Conservation (phyloP, 2,797 vertebrate species). For the Gorsachius magnificus region DNA sequence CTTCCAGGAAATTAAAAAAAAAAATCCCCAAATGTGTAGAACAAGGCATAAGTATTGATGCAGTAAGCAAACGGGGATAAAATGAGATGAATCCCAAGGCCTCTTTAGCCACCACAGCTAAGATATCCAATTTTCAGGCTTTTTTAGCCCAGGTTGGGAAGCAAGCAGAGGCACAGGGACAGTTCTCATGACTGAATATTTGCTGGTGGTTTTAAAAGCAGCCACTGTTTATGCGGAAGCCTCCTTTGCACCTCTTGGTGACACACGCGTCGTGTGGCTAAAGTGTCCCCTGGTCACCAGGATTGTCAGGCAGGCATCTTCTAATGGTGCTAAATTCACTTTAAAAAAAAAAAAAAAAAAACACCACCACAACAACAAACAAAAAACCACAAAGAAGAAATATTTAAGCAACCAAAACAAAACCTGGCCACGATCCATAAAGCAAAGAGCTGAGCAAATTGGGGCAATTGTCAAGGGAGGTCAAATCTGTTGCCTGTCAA, state of each 20-base stretch:
- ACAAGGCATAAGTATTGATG: neutral
- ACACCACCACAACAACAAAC: neutral
- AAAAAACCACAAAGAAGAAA: neutral
- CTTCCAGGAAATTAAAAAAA: neutral
- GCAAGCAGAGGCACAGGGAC: neutral
- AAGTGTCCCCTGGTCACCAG: neutral
- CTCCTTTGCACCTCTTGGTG: neutral
- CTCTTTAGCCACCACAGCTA: neutral
- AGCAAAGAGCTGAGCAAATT: slow-evolving; percentile 45
- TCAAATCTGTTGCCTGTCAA: slow-evolving; percentile 51
- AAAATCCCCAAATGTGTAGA: neutral
- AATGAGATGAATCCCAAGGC: neutral
- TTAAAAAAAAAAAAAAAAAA: neutral
- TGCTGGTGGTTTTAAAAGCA: neutral
- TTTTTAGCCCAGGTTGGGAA: neutral
- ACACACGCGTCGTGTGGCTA: neutral
- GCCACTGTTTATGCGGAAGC: neutral
- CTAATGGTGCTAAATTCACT: neutral
- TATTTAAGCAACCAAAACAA: neutral
- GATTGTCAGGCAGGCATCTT: neutral
- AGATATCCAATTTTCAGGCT: neutral
- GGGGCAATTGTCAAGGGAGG: slow-evolving; percentile 60
- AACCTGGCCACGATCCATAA: slow-evolving; percentile 45
- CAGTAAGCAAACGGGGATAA: neutral
- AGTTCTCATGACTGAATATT: neutral